Conservation (phyloP, 2,113 vertebrate species). For the Cathartes aura region DNA sequence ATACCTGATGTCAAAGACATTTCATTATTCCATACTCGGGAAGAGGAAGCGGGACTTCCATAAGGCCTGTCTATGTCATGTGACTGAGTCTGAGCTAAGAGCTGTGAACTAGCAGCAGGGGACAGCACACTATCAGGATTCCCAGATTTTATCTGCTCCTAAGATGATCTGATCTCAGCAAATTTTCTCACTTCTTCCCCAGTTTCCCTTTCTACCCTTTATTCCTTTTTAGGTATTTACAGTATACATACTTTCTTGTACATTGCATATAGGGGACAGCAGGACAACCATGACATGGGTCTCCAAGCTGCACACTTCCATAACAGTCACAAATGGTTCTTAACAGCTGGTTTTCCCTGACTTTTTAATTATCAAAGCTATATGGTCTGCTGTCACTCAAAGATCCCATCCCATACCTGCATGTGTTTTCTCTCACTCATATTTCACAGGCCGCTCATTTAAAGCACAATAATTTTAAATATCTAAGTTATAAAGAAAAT, state of each 20-base stretch:
- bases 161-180: background rate
- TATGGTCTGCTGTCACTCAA: background rate
- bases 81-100: background rate
- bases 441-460: background rate
- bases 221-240: background rate
- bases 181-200: background rate
- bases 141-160: background rate
- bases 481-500: background rate
- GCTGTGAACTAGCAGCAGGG: background rate
- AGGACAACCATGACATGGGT: background rate
- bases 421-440: background rate
- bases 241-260: background rate
- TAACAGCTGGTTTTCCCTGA: background rate
- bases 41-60: background rate
- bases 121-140: background rate
- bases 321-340: background rate
- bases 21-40: background rate
- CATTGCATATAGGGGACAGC: background rate
- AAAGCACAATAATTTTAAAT: background rate
- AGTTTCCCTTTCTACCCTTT: background rate
- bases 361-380: background rate
- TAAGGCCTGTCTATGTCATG: fast-evolving
- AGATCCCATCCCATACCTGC: background rate
- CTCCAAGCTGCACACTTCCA: background rate
- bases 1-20: background rate